Conservation (phyloP, 2,797 vertebrate species). For the Aselliscus stoliczkanus region DNA sequence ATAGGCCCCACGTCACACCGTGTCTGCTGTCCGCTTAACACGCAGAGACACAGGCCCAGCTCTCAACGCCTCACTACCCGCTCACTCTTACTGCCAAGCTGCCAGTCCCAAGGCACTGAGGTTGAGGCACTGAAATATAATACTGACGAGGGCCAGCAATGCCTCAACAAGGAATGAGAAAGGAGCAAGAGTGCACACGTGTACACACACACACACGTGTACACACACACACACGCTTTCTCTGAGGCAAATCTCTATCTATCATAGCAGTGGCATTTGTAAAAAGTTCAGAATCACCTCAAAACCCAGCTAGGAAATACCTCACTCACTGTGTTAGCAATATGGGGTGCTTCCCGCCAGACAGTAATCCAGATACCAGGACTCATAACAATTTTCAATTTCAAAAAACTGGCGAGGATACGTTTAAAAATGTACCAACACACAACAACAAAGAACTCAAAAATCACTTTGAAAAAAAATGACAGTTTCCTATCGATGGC, state of each 20-base stretch:
- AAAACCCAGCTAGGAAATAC: accelerated
- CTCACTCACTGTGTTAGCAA: accelerated
- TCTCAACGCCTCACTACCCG: accelerated
- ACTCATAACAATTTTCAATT: not conserved
- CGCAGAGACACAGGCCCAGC: accelerated
- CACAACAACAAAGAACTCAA: not conserved
- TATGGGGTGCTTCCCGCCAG: accelerated
- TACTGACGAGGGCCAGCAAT: accelerated
- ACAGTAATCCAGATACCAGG: not conserved
- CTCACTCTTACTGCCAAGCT: not conserved
- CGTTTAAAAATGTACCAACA: not conserved
- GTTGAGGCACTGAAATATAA: too few relatives aligned
- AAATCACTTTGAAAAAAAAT: not conserved
- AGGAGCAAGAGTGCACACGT: accelerated
- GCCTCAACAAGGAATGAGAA: not conserved
- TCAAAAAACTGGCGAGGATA: not conserved
- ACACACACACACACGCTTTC: not conserved
- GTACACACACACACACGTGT: not conserved
- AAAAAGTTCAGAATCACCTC: not conserved
- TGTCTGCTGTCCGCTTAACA: not conserved
- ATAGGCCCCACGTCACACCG: accelerated
- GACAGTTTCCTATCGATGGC: not conserved
- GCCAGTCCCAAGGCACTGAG: not conserved
- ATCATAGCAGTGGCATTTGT: accelerated
- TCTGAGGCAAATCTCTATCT: too few relatives aligned